Evolutionary conservation across 2,888 invertebrate genomes (phyloP), one percentile per base, ranked within the genome.

Genomic region (Melanotus villosus): DNA sequence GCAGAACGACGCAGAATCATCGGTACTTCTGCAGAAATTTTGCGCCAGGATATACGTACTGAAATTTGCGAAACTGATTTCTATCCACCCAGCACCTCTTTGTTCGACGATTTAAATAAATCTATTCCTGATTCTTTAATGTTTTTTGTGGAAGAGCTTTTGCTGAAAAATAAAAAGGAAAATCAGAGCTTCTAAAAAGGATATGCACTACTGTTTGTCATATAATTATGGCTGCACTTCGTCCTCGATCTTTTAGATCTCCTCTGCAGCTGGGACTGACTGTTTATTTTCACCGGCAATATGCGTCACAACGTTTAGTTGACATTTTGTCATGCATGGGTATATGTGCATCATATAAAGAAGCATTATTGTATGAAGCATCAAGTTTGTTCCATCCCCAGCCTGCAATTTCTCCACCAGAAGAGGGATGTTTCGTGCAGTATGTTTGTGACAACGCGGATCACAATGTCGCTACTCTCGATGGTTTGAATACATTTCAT

Each of bases 361-460:
- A 78, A 21, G 68, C 75, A 23, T 54, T 76, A 18, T 60, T 65
- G 59, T 79, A 74, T 65, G 78, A 77, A 47, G 69, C 71, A 68
- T 66, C 75, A 67, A 67, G 75, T 67, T 73, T 77, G 73, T 66
- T 69, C 26, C 72, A 72, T 70, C 74, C 52, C 65, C 75, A 68
- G 19, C 76, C 76, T 69, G 64, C 70, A 70, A 65, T 78, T 66
- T 54, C 73, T 71, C 50, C 75, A 72, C 73, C 76, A 68, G 74
- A 75, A 73, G 73, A 47, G 60, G 75, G 76, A 50, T 72, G 73
- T 66, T 52, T 78, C 69, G 50, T 78, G 72, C 78, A 80, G 70
- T 77, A 77, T 67, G 76, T 73, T 71, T 75, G 70, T 60, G 78
- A 79, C 66, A 80, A 79, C 74, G 76, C 78, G 54, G 79, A 80